A percentile compares a stretch with the other conserved stretches of the same genome.
Conservation (phyloP, 2,113 vertebrate genomes). For the Planiliza haematocheilus region DNA sequence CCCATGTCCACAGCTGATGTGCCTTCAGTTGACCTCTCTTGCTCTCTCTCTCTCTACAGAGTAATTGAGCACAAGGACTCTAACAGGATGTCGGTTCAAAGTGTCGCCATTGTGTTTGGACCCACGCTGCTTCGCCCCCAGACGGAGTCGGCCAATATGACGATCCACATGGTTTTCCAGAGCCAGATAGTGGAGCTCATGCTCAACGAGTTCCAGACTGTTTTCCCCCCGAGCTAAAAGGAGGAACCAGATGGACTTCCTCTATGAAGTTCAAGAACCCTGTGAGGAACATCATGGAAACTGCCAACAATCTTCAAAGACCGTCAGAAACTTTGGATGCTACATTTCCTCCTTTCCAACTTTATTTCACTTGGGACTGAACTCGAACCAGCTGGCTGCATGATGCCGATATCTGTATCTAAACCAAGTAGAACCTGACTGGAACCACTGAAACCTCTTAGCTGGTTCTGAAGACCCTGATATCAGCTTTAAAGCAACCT, state of each 20-base stretch:
- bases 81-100: slow-evolving; percentile 95
- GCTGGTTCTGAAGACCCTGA: background rate
- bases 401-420: background rate
- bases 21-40: too few species aligned
- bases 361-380: background rate
- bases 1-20: too few species aligned
- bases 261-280: background rate
- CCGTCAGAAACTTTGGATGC: background rate
- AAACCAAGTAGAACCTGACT: background rate
- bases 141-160: slow-evolving; percentile 87
- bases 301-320: background rate
- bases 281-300: background rate
- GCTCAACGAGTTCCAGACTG: slow-evolving; percentile 81
- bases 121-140: slow-evolving; percentile 92
- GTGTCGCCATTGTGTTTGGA: slow-evolving; percentile 93
- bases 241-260: background rate
- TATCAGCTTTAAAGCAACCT: background rate
- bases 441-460: slow-evolving; percentile 2
- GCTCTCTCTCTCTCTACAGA: slow-evolving; percentile 68
- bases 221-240: slow-evolving; percentile 53
- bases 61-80: slow-evolving; percentile 86
- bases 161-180: slow-evolving; percentile 95
- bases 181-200: slow-evolving; percentile 96
- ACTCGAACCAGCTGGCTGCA: background rate
- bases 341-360: background rate